A percentile compares a stretch with the other conserved stretches of the same genome.
phyloP scores from a whole-genome alignment of 2,797 vertebrate species.

The Crocodylus rhombifer region DNA sequence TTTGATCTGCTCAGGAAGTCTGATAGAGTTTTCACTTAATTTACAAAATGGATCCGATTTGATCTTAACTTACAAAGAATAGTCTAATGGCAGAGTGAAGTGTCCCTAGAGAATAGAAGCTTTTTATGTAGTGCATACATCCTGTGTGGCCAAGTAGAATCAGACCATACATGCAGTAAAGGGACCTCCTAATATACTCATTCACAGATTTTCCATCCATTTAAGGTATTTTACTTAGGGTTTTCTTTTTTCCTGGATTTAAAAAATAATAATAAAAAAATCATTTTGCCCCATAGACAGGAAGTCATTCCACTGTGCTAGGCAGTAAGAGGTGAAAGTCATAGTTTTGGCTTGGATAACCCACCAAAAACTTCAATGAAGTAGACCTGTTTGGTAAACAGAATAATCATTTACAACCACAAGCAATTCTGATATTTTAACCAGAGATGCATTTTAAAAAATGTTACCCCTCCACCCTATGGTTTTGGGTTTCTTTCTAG shows the following conservation, averaged over 20 bases:
- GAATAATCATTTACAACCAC: neutral
- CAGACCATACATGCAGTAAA: neutral
- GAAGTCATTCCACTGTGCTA: neutral
- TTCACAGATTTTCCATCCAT: neutral
- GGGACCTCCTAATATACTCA: too few species aligned
- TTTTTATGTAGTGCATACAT: neutral
- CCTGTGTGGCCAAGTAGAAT: neutral
- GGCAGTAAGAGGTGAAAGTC: neutral
- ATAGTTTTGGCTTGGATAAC: neutral
- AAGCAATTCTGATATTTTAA: neutral
- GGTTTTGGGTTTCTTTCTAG: too few species aligned
- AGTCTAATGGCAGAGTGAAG: neutral
- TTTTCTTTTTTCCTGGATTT: neutral
- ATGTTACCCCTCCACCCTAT: too few species aligned
- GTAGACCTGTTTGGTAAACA: neutral
- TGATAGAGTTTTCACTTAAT: constrained; percentile 11
- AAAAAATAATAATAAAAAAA: neutral
- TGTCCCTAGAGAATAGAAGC: neutral
- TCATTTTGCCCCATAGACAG: neutral
- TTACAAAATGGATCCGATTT: constrained; percentile 21
- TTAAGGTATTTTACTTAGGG: neutral
- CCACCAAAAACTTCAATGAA: neutral
- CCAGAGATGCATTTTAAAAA: neutral
- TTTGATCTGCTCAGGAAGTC: constrained; percentile 63
- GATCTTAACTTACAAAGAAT: constrained; percentile 23